A percentile compares a stretch with the other conserved stretches of the same genome.
These are phyloP conservation scores for Cataglyphis altisquamis DNA, from an alignment of 2,888 invertebrate species.

Conservation along the genomic window DNA sequence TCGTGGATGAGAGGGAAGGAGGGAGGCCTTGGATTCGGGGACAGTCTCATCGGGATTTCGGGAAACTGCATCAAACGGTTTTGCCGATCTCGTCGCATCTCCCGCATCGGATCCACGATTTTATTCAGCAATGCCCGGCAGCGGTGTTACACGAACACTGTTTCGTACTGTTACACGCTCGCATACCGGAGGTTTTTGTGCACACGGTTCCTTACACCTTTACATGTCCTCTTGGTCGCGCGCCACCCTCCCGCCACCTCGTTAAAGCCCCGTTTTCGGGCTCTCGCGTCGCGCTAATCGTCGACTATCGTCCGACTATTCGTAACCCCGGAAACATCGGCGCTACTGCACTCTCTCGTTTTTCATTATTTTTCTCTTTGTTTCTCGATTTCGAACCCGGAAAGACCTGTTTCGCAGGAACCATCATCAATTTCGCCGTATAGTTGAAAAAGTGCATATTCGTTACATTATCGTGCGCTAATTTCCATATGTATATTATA, in stretches of 20 bases:
- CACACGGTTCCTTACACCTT: conserved; percentile 23
- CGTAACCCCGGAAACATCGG: conserved; percentile 21
- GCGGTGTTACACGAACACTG: conserved; percentile 7
- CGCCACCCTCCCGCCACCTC: conserved; percentile 3
- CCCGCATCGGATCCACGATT: conserved; percentile 25
- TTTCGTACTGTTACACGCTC: conserved; percentile 4
- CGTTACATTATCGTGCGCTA: not conserved
- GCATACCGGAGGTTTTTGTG: conserved; percentile 27
- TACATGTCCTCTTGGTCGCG: conserved; percentile 25
- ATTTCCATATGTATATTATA: too few relatives aligned
- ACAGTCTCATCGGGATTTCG: conserved; percentile 24
- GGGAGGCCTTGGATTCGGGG: not conserved
- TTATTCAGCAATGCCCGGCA: conserved; percentile 12
- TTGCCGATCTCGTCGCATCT: conserved; percentile 1
- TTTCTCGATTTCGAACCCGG: not conserved
- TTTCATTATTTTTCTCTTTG: conserved; percentile 1
- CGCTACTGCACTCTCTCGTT: not conserved
- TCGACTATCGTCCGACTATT: conserved; percentile 12
- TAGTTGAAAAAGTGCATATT: not conserved
- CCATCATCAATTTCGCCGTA: conserved; percentile 12
- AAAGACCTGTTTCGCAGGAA: not conserved
- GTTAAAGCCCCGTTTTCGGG: conserved; percentile 38
- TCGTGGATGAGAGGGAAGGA: not conserved
- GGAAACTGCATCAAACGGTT: conserved; percentile 40
- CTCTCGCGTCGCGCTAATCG: conserved; percentile 20